Conservation (phyloP, 2,888 invertebrate species). For the Chloroclystis v-ata region DNA sequence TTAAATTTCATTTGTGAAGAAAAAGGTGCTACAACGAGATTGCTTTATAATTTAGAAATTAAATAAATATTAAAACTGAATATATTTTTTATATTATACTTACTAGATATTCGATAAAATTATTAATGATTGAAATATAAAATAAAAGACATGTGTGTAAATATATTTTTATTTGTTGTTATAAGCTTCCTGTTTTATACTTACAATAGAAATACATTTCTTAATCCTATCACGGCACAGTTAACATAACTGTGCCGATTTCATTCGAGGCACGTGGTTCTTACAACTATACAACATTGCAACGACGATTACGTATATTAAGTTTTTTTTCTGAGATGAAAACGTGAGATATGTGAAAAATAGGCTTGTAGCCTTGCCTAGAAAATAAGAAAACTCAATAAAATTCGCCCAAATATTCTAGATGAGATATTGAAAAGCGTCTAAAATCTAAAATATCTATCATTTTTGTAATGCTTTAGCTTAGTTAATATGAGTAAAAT, state of each 20-base stretch:
- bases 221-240: slow-evolving; percentile 46
- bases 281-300: slow-evolving; percentile 27
- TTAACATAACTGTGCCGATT: slow-evolving; percentile 61
- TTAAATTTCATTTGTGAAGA: background rate
- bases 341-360: slow-evolving; percentile 18
- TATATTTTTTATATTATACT: slow-evolving; percentile 16
- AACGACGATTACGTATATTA: slow-evolving; percentile 25
- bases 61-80: background rate
- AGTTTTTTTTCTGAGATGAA: slow-evolving; percentile 17
- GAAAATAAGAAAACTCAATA: too few relatives aligned
- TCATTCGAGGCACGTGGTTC: slow-evolving; percentile 52
- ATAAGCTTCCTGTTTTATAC: slow-evolving; percentile 25
- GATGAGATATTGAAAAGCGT: too few relatives aligned
- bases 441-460: too few relatives aligned
- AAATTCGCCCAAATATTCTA: too few relatives aligned
- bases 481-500: too few relatives aligned
- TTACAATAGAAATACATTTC: slow-evolving; percentile 23
- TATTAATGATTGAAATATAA: slow-evolving; percentile 10
- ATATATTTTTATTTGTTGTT: slow-evolving; percentile 22
- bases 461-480: too few relatives aligned
- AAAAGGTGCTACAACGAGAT: slow-evolving; percentile 15
- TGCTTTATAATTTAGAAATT: slow-evolving; percentile 1
- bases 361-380: too few relatives aligned
- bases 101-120: slow-evolving; percentile 2
- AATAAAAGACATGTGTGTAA: slow-evolving; percentile 21